These are phyloP conservation scores for Perdita meconis DNA, from an alignment of 2,888 invertebrate genomes.

Conservation along the genomic window DNA sequence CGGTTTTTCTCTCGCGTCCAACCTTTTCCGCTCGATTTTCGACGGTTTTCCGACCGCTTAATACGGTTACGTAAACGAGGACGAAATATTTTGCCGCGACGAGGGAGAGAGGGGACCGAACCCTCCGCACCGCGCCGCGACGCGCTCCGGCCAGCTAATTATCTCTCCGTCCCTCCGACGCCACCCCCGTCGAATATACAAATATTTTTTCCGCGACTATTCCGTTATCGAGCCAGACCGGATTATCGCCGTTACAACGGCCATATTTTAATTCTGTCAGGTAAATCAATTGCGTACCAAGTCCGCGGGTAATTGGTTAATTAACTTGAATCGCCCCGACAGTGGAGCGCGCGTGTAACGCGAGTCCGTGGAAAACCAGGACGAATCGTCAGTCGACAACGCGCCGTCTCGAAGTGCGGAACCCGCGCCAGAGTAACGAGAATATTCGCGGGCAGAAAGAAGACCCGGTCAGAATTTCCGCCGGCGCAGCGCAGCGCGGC, in stretches of 20 bases:
- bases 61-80: conserved; percentile 17
- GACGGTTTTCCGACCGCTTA: conserved; percentile 10
- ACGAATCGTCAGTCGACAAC: conserved; percentile 13
- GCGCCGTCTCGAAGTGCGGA: neutral
- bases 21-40: neutral
- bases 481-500: too few relatives aligned
- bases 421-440: too few relatives aligned
- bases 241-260: conserved; percentile 48
- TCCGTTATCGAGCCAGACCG: neutral
- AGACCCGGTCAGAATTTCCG: neutral
- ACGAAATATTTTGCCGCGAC: conserved; percentile 26
- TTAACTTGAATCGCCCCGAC: conserved; percentile 51
- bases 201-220: conserved; percentile 37
- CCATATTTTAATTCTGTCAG: conserved; percentile 42
- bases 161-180: conserved; percentile 15
- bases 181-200: conserved; percentile 25
- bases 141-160: conserved; percentile 5
- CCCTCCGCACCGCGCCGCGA: too few relatives aligned
- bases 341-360: conserved; percentile 6
- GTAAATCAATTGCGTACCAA: conserved; percentile 55
- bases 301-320: conserved; percentile 59
- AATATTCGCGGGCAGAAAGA: conserved; percentile 10
- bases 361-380: neutral
- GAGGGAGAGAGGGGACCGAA: too few relatives aligned
- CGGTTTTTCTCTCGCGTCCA: neutral